Evolutionary conservation across 1,140 invertebrate species (phyloP), one percentile per base, ranked within the genome.

Genomic region (Macrobrachium rosenbergii): DNA sequence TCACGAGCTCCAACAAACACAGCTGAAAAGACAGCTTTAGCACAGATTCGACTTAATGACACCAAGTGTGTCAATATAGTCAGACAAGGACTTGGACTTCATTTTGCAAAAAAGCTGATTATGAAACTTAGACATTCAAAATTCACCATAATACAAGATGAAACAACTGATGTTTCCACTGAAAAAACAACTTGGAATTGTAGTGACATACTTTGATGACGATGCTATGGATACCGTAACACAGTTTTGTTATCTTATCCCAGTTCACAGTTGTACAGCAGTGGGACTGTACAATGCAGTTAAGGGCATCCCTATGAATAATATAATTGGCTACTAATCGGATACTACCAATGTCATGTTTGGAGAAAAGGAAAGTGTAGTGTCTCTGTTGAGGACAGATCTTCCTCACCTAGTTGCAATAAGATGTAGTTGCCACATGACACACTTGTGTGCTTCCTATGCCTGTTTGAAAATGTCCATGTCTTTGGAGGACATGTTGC

Each of bases 351-450:
- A n/a, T n/a, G n/a, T n/a, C n/a, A n/a, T n/a, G n/a, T n/a, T n/a
- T n/a, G n/a, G n/a, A n/a, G 69, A 73, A 11, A 73, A 73, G 28
- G 69, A 23, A 11, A 73, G 69, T 73, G 69, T 73, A 73, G 69
- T 73, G 11, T 11, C 69, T 23, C 69, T 73, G 69, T 21, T 73
- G 69, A 73, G 28, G 69, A 73, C 16, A 73, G 69, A 73, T 16
- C 69, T 19, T 73, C 69, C 69, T 12, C 69, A 73, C 28, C 17
- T 78, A 12, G 21, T 43, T 43, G 21, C 76, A 28, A 78, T 78
- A 45, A 78, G 79, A 64, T 81, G 79, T 28, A 81, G 79, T 81
- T 81, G 79, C 28, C 79, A 81, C 37, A 21, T 81, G 79, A 81
- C 63, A 12, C 79, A 63, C 37, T 59, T 81, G n/a, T 81, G 79